Evolutionary conservation across 2,888 invertebrate species (phyloP).

Genomic region (Cepaea hortensis): DNA sequence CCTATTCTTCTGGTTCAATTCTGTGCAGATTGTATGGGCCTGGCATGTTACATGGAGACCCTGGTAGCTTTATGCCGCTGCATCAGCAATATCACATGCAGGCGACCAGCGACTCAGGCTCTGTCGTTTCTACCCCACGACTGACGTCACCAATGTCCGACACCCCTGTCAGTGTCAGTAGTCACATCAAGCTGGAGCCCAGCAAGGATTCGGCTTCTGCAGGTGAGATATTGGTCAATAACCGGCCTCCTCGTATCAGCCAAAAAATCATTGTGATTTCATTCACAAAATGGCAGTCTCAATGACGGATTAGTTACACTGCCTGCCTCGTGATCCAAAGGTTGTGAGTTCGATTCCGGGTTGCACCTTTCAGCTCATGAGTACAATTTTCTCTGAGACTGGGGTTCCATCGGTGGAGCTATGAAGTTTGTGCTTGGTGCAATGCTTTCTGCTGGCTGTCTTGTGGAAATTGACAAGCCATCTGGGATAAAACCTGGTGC

Average conservation of each 20-base stretch:
- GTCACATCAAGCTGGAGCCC: slow-evolving; percentile 49
- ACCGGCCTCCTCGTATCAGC: background rate
- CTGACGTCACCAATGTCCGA: slow-evolving; percentile 45
- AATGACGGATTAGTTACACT: too few relatives aligned
- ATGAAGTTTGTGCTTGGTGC: too few relatives aligned
- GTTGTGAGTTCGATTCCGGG: too few relatives aligned
- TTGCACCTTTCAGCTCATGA: too few relatives aligned
- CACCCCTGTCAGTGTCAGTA: slow-evolving; percentile 17
- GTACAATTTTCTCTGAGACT: too few relatives aligned
- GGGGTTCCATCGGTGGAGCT: too few relatives aligned
- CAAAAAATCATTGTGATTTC: background rate
- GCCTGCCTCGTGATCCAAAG: too few relatives aligned
- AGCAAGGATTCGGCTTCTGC: slow-evolving; percentile 47
- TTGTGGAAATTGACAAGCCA: too few relatives aligned
- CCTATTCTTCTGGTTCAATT: background rate
- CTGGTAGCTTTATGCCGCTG: slow-evolving; percentile 28
- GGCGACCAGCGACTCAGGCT: slow-evolving; percentile 22
- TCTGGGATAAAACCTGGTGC: too few relatives aligned
- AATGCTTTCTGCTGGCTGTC: too few relatives aligned
- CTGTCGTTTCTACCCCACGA: slow-evolving; percentile 37
- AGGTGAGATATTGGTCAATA: slow-evolving; percentile 29
- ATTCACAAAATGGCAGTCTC: too few relatives aligned
- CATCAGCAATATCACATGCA: slow-evolving; percentile 28
- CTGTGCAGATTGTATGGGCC: slow-evolving; percentile 20
- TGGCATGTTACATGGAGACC: slow-evolving; percentile 36